Percentiles rank a stretch among this genome's conserved stretches.
Evolutionary conservation across 2,888 invertebrate species (phyloP).

Genomic region (Drosophila formosana): DNA sequence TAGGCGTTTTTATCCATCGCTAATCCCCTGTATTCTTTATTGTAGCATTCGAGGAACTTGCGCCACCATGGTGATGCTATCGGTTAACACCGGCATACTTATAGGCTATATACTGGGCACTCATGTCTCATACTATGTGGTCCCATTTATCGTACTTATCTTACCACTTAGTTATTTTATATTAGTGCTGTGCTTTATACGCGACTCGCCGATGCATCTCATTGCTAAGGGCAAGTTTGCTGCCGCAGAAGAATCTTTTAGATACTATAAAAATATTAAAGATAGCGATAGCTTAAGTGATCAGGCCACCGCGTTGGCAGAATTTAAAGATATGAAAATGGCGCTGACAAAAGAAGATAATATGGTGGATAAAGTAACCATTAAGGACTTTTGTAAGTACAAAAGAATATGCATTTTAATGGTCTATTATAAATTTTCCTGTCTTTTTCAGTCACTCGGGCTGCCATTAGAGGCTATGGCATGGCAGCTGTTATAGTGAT

Average conservation of each 20-base stretch:
- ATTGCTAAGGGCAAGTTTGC: constrained; percentile 62
- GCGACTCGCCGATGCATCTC: constrained; percentile 81
- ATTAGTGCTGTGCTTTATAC: constrained; percentile 60
- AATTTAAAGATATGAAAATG: constrained; percentile 64
- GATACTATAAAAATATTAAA: constrained; percentile 76
- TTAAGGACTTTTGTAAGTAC: constrained; percentile 71
- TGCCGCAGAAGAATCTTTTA: constrained; percentile 74
- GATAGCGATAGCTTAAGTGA: constrained; percentile 35
- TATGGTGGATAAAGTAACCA: constrained; percentile 24
- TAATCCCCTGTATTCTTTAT: constrained; percentile 7
- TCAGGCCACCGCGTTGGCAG: constrained; percentile 49
- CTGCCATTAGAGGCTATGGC: constrained; percentile 67
- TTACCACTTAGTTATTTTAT: constrained; percentile 72
- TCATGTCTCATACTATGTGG: constrained; percentile 69
- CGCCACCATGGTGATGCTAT: constrained; percentile 76
- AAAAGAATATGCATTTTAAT: background rate
- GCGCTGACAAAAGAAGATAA: constrained; percentile 47
- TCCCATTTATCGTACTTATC: constrained; percentile 71
- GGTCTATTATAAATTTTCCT: background rate
- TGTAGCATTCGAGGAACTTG: constrained; percentile 81
- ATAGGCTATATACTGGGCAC: constrained; percentile 76
- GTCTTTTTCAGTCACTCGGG: constrained; percentile 60
- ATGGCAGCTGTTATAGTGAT: constrained; percentile 68
- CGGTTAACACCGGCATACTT: constrained; percentile 77
- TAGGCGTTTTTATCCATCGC: background rate